Evolutionary conservation across 2,888 invertebrate genomes (phyloP), one percentile per base, ranked within the genome.

Genomic region (Epinotia nisella): DNA sequence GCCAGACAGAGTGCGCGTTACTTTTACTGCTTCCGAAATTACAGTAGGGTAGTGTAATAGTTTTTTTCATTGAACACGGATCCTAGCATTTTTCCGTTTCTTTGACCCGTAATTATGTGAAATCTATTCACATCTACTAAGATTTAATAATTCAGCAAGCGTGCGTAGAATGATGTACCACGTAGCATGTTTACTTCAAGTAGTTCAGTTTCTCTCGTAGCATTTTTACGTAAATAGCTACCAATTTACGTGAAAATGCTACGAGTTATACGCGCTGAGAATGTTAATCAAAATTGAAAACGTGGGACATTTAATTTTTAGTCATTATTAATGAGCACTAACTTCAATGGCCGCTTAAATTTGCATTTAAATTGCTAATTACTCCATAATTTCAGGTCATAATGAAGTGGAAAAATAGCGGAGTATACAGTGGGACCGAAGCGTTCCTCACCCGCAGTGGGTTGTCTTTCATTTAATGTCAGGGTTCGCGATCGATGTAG

Each of bases 401-500:
- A 60, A 69, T 45, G 29, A 17, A 53, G 56, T 61, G 45, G 61
- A 58, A 58, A 70, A 64, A 70, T 17, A 76, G 70, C 74, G 74
- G 61, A 56, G 65, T 65, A 75, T 74, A 76, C 59, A 77, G 68
- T 75, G 77, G 77, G 67, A 75, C 68, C 75, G 76, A 73, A 70
- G 76, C 70, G 84, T 82, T 84, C 84, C 85, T 87, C 83, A 81
- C 82, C 81, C 81, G 80, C 84, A 84, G 84, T 82, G 76, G 78
- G 79, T 82, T 84, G 85, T 88, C 85, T 88, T 83, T 86, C 85
- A 83, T 84, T 85, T 86, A 91, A 91, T 91, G 90, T 88, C 91
- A 91, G 90, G 81, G 92, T 91, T 91, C 88, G 82, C 90, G 91
- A 91, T 92, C 92, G 90, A 92, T 92, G 88, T 85, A 87, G 88